These are phyloP conservation scores for Lagopus muta DNA, from an alignment of 2,113 vertebrate species.

Conservation along the genomic window DNA sequence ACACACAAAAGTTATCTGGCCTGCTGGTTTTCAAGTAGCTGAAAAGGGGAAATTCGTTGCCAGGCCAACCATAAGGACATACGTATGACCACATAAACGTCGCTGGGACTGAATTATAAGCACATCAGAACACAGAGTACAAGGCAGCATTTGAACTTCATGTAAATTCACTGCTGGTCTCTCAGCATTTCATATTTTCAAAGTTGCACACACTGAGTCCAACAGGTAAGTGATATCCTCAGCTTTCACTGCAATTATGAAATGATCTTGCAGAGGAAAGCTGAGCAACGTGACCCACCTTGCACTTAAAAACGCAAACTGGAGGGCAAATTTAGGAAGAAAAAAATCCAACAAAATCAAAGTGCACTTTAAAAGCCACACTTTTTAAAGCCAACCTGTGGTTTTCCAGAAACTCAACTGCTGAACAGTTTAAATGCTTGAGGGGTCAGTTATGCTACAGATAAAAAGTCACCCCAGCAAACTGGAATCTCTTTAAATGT, in stretches of 20 bases:
- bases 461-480: not conserved
- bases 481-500: not conserved
- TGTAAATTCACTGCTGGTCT: not conserved
- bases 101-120: rapidly evolving
- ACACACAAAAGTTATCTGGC: rapidly evolving
- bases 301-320: not conserved
- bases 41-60: not conserved
- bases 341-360: not conserved
- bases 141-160: not conserved
- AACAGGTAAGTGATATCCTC: not conserved
- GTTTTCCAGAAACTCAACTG: not conserved
- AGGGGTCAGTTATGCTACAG: not conserved
- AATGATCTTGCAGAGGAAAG: not conserved
- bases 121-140: not conserved
- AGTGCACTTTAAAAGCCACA: not conserved
- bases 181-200: not conserved
- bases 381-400: not conserved
- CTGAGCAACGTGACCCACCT: not conserved
- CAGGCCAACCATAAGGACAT: not conserved
- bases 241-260: not conserved
- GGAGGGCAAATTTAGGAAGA: not conserved
- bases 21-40: not conserved
- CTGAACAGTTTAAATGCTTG: not conserved
- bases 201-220: not conserved
- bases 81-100: not conserved